Evolutionary conservation across 2,797 vertebrate species (phyloP), one percentile per base, ranked within the genome.

Genomic region (Fringilla coelebs): DNA sequence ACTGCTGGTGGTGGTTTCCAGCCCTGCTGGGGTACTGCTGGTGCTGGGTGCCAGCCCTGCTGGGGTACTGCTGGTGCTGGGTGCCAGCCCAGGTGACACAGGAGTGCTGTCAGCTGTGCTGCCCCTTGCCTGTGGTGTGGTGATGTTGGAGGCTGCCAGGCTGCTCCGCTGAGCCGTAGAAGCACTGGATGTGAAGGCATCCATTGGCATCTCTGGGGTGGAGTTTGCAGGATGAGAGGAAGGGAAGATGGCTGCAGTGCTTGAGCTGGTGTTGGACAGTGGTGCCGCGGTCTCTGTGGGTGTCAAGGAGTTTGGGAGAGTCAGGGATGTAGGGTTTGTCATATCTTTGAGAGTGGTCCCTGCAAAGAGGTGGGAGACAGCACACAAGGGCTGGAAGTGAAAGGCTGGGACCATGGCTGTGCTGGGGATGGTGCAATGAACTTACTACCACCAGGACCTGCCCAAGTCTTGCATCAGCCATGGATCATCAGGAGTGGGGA

Each of bases 31-130:
- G 43, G 24, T 10, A 0, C 2, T 67, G 24, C n/a, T 67, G 25
- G 25, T 22, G n/a, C 5, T 32, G 11, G 2, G 8, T 3, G 0
- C 54, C 41, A 36, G 34, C 17, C 8, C 1, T 48, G 55, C 55
- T 60, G 28, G 17, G 20, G 41, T 10, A 1, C 0, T 20, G 57
- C 57, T 49, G 26, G n/a, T 71, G 61, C 15, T 79, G 41, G 22
- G 32, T n/a, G 4, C 43, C 43, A 77, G 45, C 21, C 14, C 29
- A 26, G 43, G 40, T 7, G 51, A 52, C 51, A 13, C 58, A 3
- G 46, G 25, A 28, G 43, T 26, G 74, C 74, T 52, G 38, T 17
- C 29, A 57, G 43, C 10, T 31, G 57, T 49, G 74, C 21, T 63
- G 45, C n/a, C 19, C 3, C 4, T 63, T 6, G 3, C 34, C 48